Percentiles rank a stretch among this genome's conserved stretches.
These are phyloP conservation scores for Pseudolycoriella hygida DNA, from an alignment of 2,888 invertebrate genomes.

Conservation along the genomic window DNA sequence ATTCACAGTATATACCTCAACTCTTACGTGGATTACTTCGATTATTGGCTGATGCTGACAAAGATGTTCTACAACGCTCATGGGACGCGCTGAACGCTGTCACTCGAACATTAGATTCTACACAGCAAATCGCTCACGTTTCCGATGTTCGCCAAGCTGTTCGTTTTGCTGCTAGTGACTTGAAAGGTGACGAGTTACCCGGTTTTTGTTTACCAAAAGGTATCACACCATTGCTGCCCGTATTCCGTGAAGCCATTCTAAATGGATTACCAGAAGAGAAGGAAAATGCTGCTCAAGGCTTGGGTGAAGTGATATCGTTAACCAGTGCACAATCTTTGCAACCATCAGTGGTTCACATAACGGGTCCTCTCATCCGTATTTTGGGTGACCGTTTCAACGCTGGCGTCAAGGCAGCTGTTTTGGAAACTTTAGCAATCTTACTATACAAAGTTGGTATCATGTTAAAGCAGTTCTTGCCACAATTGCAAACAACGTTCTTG, in stretches of 20 bases:
- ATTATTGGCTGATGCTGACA: conserved; percentile 66
- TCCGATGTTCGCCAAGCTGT: conserved; percentile 83
- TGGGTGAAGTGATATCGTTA: conserved; percentile 42
- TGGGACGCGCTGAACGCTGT: conserved; percentile 87
- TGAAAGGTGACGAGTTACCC: conserved; percentile 59
- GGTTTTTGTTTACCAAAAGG: conserved; percentile 92
- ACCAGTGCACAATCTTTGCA: conserved; percentile 79
- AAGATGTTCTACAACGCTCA: conserved; percentile 63
- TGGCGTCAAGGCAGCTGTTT: conserved; percentile 87
- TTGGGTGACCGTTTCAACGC: conserved; percentile 89
- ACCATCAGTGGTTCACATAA: conserved; percentile 91
- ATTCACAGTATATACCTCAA: conserved; percentile 72
- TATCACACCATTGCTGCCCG: conserved; percentile 80
- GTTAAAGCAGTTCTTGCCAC: conserved; percentile 95
- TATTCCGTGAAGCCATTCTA: conserved; percentile 91
- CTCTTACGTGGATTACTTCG: conserved; percentile 72
- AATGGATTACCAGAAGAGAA: conserved; percentile 92
- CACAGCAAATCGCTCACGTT: conserved; percentile 73
- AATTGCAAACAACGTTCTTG: conserved; percentile 94
- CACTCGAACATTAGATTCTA: conserved; percentile 69
- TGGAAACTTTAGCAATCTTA: conserved; percentile 85
- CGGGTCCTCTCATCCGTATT: conserved; percentile 94
- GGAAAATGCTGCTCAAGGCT: conserved; percentile 83
- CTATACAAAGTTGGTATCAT: conserved; percentile 85
- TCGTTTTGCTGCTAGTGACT: conserved; percentile 73